These are phyloP conservation scores for Clavelina lepadiformis DNA, from an alignment of 23 tunicate species.

Conservation along the genomic window DNA sequence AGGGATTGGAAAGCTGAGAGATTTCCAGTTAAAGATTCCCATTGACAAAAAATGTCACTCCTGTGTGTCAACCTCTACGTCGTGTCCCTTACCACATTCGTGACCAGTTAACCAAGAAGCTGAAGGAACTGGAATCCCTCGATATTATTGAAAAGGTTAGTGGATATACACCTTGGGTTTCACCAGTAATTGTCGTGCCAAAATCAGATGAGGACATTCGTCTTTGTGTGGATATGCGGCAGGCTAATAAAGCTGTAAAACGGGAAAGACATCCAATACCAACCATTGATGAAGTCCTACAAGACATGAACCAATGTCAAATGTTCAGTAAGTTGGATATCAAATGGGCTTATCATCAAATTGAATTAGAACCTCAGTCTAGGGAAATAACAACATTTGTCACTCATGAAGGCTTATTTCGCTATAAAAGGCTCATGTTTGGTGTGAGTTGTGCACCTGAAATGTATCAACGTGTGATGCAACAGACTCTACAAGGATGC, in stretches of 20 bases:
- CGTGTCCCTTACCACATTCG: constrained; percentile 2
- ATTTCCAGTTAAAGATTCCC: neutral
- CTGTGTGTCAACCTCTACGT: constrained; percentile 3
- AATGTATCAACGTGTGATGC: constrained; percentile 6
- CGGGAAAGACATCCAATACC: constrained; percentile 15
- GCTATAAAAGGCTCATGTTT: constrained; percentile 5
- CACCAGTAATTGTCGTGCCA: constrained; percentile 7
- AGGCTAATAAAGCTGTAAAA: constrained; percentile 2
- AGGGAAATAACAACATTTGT: constrained; percentile 12
- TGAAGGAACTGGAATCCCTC: neutral
- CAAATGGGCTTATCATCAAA: constrained; percentile 18
- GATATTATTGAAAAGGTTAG: constrained; percentile 2
- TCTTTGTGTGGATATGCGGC: constrained; percentile 14
- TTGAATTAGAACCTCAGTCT: constrained; percentile 16
- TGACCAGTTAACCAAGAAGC: neutral
- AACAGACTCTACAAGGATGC: constrained; percentile 10
- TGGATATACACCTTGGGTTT: constrained; percentile 13
- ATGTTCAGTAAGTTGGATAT: constrained; percentile 10
- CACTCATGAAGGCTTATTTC: constrained; percentile 8
- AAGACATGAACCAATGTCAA: constrained; percentile 6
- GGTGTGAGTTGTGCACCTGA: constrained; percentile 8
- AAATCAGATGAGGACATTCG: constrained; percentile 15
- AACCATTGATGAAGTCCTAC: constrained; percentile 1
- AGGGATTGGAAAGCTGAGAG: neutral
- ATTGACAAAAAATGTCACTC: neutral